These are phyloP conservation scores for Mastigias papua DNA, from an alignment of 30 jellyfish, hydroid and myxozoan genomes.

Conservation along the genomic window DNA sequence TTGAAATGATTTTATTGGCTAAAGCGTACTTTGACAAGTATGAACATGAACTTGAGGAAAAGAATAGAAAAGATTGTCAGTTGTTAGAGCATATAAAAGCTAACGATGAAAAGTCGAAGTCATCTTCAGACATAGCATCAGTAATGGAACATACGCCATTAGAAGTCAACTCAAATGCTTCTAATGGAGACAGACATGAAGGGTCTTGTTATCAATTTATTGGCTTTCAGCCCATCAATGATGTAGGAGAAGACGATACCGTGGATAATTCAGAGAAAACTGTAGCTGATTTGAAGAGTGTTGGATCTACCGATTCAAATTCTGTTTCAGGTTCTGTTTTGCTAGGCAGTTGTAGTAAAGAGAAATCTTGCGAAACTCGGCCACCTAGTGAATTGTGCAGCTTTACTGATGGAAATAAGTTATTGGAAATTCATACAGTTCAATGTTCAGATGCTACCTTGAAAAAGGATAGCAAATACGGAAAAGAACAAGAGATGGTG, in stretches of 20 bases:
- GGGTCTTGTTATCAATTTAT: background rate
- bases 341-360: background rate
- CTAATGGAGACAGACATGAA: background rate
- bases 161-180: background rate
- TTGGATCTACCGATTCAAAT: too few species aligned
- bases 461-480: background rate
- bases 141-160: too few species aligned
- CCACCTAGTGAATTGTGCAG: background rate
- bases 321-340: background rate
- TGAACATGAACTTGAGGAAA: background rate
- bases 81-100: too few species aligned
- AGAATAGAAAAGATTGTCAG: too few species aligned
- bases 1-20: background rate
- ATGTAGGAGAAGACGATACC: background rate
- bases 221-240: background rate
- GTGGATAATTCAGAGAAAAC: background rate
- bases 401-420: background rate
- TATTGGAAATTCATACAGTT: background rate
- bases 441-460: background rate
- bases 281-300: background rate
- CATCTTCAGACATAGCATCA: too few species aligned
- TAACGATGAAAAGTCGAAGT: too few species aligned
- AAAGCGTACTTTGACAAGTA: constrained; percentile 14
- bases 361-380: background rate
- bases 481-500: background rate